Base-by-base conservation (phyloP, 2,888 invertebrate genomes). In the Pseudococcus jackbeardsleyi region DNA sequence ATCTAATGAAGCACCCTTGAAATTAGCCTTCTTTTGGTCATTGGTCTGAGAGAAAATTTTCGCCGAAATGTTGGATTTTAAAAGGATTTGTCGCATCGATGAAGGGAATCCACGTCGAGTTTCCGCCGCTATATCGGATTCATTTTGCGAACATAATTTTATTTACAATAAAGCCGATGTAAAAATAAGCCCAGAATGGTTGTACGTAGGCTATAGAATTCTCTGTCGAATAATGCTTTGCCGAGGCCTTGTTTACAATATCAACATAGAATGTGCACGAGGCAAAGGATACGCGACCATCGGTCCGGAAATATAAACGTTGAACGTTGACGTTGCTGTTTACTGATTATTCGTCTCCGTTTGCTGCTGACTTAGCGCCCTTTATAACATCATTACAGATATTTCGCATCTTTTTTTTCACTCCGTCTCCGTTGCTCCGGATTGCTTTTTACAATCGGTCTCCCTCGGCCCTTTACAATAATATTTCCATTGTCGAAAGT, bases 341-440 rank as follows among this genome's bases (percentile, higher is more conserved):
- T 85, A 85, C 85, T 85, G 85, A 85, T 85, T 85, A 54, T 85
- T 85, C 85, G 85, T 85, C 85, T 85, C 85, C 85, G 85, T 85
- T 85, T 85, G 85, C 85, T 85, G 85, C 85, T 85, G 85, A 85
- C 85, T 85, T 85, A 85, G 85, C 85, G 85, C 85, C 85, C 85
- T 85, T 85, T 85, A 85, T 85, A 85, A 85, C 85, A 39, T 85
- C 85, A 85, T 85, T 85, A 85, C 85, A 22, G 85, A 59, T 59
- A n/a, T 85, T 54, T 85, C 39, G 54, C 39, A n/a, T 33, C 48
- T 33, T 85, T 39, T 39, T 48, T 54, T 84, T 82, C 17, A 5
- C 19, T 26, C 50, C 17, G 5, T n/a, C 50, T 50, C 48, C 84
- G 84, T 48, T 19, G 2, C 64, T 22, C 64, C 26, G 26, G 26